Percentiles rank a stretch among this genome's conserved stretches.
Conservation (phyloP, 2,113 vertebrate genomes). For the Ophiodon elongatus region DNA sequence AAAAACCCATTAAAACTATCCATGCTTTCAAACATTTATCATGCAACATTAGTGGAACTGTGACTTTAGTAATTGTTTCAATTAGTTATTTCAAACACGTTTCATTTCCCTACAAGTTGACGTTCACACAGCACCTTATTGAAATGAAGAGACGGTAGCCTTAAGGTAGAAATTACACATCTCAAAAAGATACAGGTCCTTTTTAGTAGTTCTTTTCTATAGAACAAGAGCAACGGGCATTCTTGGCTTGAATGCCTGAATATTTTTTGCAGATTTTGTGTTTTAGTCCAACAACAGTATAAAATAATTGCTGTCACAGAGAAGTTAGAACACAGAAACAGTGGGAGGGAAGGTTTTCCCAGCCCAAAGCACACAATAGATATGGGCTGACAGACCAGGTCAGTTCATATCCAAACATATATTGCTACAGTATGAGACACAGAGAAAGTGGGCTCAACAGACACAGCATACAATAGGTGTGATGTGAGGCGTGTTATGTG, state of each 20-base stretch:
- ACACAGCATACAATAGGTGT: constrained; percentile 58
- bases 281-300: constrained; percentile 66
- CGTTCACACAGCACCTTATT: constrained; percentile 6
- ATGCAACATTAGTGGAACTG: neutral
- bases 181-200: neutral
- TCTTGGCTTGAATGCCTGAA: constrained; percentile 4
- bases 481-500: constrained; percentile 41
- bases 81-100: neutral
- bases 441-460: constrained; percentile 63
- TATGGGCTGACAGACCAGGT: constrained; percentile 65
- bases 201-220: neutral
- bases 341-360: constrained; percentile 14
- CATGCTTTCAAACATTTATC: neutral
- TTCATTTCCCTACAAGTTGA: constrained; percentile 25
- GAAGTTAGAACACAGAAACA: constrained; percentile 66
- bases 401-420: constrained; percentile 68
- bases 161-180: neutral
- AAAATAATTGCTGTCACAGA: constrained; percentile 45
- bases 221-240: constrained; percentile 8
- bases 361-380: constrained; percentile 53
- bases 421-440: constrained; percentile 64
- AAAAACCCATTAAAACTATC: neutral
- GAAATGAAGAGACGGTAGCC: constrained; percentile 1
- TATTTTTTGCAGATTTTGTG: constrained; percentile 26
- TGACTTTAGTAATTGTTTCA: constrained; percentile 1